These are phyloP conservation scores for Urosaurus nigricauda DNA, from an alignment of 2,797 vertebrate genomes.

Conservation along the genomic window DNA sequence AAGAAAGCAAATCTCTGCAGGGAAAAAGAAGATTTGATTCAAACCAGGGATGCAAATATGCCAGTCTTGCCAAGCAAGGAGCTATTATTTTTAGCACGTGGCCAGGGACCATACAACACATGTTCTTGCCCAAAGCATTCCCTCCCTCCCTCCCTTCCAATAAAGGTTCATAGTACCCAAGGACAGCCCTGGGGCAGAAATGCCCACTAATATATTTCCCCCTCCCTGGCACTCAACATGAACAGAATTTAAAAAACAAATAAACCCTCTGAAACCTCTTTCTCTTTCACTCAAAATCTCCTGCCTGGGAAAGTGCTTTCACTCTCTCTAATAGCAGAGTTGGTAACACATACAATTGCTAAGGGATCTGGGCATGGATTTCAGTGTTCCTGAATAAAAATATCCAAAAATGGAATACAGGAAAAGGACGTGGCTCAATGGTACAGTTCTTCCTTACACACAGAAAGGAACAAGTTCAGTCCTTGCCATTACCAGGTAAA, in stretches of 20 bases:
- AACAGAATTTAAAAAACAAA: too few species aligned
- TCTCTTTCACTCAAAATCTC: too few species aligned
- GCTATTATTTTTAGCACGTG: slow-evolving; percentile 11
- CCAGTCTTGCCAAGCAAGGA: background rate
- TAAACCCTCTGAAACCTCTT: too few species aligned
- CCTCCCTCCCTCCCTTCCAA: background rate
- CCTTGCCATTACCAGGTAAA: background rate
- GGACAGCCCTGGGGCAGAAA: background rate
- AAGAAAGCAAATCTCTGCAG: background rate
- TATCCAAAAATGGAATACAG: background rate
- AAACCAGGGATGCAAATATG: slow-evolving; percentile 34
- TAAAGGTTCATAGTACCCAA: background rate
- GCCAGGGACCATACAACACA: background rate
- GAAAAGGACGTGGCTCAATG: background rate
- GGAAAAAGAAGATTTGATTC: slow-evolving; percentile 31
- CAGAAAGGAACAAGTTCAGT: background rate
- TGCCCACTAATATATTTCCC: too few species aligned
- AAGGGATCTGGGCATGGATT: slow-evolving; percentile 15
- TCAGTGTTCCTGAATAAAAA: slow-evolving; percentile 26
- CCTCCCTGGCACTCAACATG: too few species aligned
- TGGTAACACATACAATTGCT: too few species aligned
- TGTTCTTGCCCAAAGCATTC: background rate
- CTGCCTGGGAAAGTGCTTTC: too few species aligned
- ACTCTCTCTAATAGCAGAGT: too few species aligned
- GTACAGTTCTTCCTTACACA: background rate